Evolutionary conservation across 1,140 invertebrate species (phyloP).

Genomic region (Drosophila kepulauana): DNA sequence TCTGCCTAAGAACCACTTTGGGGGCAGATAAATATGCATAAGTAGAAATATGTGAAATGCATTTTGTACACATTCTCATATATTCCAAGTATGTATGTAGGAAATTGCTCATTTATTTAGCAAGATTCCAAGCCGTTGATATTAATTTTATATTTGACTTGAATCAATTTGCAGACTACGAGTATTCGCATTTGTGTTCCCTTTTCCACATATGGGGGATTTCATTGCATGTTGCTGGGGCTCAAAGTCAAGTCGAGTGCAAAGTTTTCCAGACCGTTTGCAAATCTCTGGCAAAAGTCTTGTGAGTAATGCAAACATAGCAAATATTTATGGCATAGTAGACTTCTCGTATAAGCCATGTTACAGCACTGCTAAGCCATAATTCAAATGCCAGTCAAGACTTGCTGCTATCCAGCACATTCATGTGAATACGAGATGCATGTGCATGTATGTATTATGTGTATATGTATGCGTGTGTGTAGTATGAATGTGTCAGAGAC

Average conservation of each 20-base stretch:
- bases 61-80: not conserved
- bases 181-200: conserved; percentile 19
- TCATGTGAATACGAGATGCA: conserved; percentile 6
- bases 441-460: not conserved
- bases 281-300: conserved; percentile 78
- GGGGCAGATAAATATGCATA: not conserved
- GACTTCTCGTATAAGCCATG: conserved; percentile 64
- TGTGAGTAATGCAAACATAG: conserved; percentile 79
- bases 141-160: conserved; percentile 49
- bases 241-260: conserved; percentile 61
- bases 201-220: conserved; percentile 2
- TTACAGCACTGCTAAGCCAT: conserved; percentile 76
- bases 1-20: not conserved
- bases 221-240: conserved; percentile 16
- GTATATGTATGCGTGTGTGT: not conserved
- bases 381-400: conserved; percentile 72
- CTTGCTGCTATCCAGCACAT: conserved; percentile 19
- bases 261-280: conserved; percentile 74
- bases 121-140: conserved; percentile 21
- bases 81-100: not conserved
- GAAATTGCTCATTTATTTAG: conserved; percentile 55
- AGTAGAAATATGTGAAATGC: not conserved
- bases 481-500: conserved; percentile 39
- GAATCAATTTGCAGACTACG: conserved; percentile 50
- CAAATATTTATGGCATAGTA: conserved; percentile 77